Evolutionary conservation across 1,140 invertebrate genomes (phyloP), one percentile per base, ranked within the genome.

Genomic region (Acromyrmex echinatior): DNA sequence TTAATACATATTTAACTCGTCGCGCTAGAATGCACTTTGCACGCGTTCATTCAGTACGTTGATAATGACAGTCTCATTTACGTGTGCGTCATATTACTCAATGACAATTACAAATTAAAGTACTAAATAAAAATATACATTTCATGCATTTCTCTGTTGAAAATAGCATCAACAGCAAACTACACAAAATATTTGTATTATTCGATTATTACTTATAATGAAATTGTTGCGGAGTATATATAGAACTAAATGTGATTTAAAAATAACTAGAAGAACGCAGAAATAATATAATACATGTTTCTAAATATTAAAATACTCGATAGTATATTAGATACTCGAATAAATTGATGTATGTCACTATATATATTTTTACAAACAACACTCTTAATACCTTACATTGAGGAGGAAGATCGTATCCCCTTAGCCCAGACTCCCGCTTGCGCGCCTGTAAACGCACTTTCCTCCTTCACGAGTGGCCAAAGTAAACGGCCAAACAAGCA

Each of bases 401-500:
- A 18, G 25, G 18, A 21, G 66, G 53, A 16, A 82, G 56, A 25
- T 84, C 45, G 39, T 21, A 58, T 45, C 49, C 14, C 16, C 21
- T 45, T 51, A 25, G 76, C 14, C 51, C 21, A 35, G 49, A 14
- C 21, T 35, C 28, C 39, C 31, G 58, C 31, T 86, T 70, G 53
- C 65, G 56, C 77, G 56, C 39, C 28, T 62, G 53, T 45, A 51
- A 81, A 80, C 77, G 63, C 77, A 82, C 85, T 80, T 86, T 81
- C 51, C 28, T 71, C 65, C 51, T 82, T 70, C 65, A 14, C 85
- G 78, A 82, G 65, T 86, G 85, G 85, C 66, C 85, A 86, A 81
- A 81, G 76, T 81, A 86, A 86, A 86, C 85, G 85, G 78, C 76
- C 85, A 86, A 86, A 80, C 85, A 86, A 81, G 85, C 77, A 86